These are phyloP conservation scores for Gallinago stenura DNA, from an alignment of 2,797 vertebrate genomes.

Conservation along the genomic window DNA sequence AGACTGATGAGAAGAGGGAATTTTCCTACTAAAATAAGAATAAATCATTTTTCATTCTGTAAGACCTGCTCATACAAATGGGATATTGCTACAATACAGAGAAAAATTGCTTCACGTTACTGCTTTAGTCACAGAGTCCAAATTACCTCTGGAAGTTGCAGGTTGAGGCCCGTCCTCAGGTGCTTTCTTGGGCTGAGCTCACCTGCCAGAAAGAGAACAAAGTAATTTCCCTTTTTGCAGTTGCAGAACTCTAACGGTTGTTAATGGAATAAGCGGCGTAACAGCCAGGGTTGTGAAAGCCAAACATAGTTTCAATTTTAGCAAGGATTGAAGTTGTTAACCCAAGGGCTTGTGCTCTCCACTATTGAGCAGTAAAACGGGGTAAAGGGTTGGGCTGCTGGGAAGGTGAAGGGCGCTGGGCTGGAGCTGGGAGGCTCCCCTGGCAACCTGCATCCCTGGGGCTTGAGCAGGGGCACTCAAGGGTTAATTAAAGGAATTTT, in stretches of 20 bases:
- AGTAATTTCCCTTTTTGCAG: background rate
- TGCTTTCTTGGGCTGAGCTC: background rate
- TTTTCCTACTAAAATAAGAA: constrained; percentile 49
- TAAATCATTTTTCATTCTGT: constrained; percentile 39
- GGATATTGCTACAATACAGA: background rate
- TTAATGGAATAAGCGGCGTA: background rate
- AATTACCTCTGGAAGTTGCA: constrained; percentile 25
- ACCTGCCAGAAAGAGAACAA: fast-evolving
- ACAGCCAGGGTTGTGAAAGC: fast-evolving
- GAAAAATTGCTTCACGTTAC: background rate
- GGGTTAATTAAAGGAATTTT: background rate
- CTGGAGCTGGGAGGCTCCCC: background rate
- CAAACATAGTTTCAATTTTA: background rate
- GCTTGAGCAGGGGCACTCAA: background rate
- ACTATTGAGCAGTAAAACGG: background rate
- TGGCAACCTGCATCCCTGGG: background rate
- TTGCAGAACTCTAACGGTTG: background rate
- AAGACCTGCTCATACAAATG: constrained; percentile 3
- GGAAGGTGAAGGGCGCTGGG: fast-evolving
- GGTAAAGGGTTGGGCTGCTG: fast-evolving
- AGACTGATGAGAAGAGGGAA: constrained; percentile 50
- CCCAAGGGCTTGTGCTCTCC: background rate
- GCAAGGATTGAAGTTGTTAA: background rate
- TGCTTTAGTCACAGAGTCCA: background rate
- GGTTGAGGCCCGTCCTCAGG: background rate